Evolutionary conservation across 2,888 invertebrate species (phyloP), one percentile per base, ranked within the genome.

Genomic region (Hydroisotoma schaefferi): DNA sequence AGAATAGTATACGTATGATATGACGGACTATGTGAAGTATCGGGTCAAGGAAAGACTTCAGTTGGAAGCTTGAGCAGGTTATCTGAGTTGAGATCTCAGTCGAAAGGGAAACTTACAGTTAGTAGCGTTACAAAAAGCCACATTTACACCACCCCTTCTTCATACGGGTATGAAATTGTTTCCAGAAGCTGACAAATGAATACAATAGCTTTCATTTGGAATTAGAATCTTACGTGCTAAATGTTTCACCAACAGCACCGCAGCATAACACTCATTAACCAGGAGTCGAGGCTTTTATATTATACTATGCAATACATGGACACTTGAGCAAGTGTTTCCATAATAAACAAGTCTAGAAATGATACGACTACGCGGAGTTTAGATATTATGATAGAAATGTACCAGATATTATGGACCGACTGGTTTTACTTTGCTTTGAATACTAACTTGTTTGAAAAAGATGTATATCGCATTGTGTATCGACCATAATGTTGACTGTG

Each of bases 271-370:
- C 37, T n/a, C n/a, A n/a, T n/a, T n/a, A n/a, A n/a, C n/a, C n/a
- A n/a, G n/a, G n/a, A n/a, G n/a, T n/a, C n/a, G n/a, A n/a, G n/a
- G n/a, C n/a, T n/a, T n/a, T n/a, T n/a, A n/a, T n/a, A n/a, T n/a
- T n/a, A n/a, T n/a, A n/a, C n/a, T n/a, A n/a, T n/a, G n/a, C 43
- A 43, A 46, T 20, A 54, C 51, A 63, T 55, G 59, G 65, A 62
- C 65, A 65, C 62, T 62, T 65, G 62, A 51, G 57, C 62, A 65
- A 65, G 62, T 65, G 65, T 65, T 65, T 33, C 59, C 48, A 55
- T 54, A 56, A 44, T 38, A 55, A 56, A 43, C 49, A 22, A 55
- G 29, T 46, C 18, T 25, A 46, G 46, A 23, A 8, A 46, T 15
- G 25, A 46, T 23, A 46, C 23, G 33, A 33, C 6, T 43, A 43